Evolutionary conservation across 2,797 vertebrate species (phyloP).

Genomic region (Myotis myotis): DNA sequence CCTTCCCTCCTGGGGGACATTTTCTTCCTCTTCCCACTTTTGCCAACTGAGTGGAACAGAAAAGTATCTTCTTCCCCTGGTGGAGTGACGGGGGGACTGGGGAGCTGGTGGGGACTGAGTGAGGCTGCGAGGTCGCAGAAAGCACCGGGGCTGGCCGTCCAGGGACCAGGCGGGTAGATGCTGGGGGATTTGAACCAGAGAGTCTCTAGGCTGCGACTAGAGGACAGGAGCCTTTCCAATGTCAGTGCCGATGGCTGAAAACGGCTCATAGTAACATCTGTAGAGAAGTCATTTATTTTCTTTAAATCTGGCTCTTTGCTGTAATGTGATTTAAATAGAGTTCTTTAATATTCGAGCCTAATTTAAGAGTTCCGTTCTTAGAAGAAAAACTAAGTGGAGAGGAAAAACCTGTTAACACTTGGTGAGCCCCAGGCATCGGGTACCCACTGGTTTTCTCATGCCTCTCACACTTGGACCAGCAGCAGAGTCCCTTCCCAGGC

Average conservation of each 20-base stretch:
- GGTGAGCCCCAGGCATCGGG: neutral
- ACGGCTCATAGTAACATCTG: neutral
- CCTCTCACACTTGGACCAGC: neutral
- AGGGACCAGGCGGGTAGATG: neutral
- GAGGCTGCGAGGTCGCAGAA: neutral
- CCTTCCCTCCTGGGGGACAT: neutral
- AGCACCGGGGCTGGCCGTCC: accelerated
- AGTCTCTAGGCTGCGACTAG: neutral
- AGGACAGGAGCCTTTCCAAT: neutral
- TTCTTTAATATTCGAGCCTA: conserved; percentile 61
- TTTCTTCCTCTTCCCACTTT: neutral
- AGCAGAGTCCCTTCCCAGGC: neutral
- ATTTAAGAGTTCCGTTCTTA: conserved; percentile 53
- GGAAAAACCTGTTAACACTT: neutral
- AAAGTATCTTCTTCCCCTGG: neutral
- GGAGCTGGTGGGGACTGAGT: neutral
- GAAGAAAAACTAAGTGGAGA: neutral
- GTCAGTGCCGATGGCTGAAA: neutral
- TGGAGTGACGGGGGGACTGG: neutral
- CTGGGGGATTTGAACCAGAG: neutral
- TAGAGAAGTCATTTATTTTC: conserved; percentile 17
- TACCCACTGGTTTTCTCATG: neutral
- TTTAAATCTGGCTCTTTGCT: conserved; percentile 41
- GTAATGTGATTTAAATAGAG: conserved; percentile 56
- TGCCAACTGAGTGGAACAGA: neutral